Evolutionary conservation across 2,888 invertebrate genomes (phyloP), one percentile per base, ranked within the genome.

Genomic region (Alsophila aescularia): DNA sequence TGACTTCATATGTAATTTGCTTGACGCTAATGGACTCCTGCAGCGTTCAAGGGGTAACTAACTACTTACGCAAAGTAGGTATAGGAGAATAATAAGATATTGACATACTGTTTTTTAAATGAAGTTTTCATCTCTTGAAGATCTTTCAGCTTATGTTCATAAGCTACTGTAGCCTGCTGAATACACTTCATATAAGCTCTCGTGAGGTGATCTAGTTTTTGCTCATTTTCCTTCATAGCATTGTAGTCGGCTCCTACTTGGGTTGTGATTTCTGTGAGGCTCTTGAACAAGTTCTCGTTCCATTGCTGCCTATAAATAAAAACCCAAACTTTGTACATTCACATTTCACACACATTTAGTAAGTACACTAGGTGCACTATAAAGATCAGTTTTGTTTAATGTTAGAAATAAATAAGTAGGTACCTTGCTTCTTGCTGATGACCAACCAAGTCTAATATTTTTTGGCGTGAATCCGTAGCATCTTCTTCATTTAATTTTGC

Each of bases 171-270:
- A 15, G 83, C 73, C 60, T 90, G 89, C 52, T 87, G 83, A 57
- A 87, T 78, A 56, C 83, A 87, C 62, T 89, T 87, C 36, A 86
- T 72, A 31, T 84, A 73, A 15, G 81, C 75, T 27, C 72, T 73
- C n/a, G 82, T 77, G 8, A 88, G 67, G 52, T 87, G 83, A 64
- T 88, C 84, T 27, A 90, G 59, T 58, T 85, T 87, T 64, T 87
- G 81, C 59, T 88, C 83, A 76, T 89, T 89, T 29, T 86, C 85
- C 65, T 83, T 87, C 69, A 90, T 73, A 29, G 68, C 72, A 66
- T 70, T 77, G 58, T 80, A 76, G 62, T 90, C 90, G 44, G 75
- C 72, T 62, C 90, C 87, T 29, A 84, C 62, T 56, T 82, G 75
- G 10, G 63, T 59, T 55, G 83, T 65, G 1, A 87, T 69, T 60